phyloP scores from a whole-genome alignment of 2,113 vertebrate genomes.

The Ptilonorhynchus violaceus region DNA sequence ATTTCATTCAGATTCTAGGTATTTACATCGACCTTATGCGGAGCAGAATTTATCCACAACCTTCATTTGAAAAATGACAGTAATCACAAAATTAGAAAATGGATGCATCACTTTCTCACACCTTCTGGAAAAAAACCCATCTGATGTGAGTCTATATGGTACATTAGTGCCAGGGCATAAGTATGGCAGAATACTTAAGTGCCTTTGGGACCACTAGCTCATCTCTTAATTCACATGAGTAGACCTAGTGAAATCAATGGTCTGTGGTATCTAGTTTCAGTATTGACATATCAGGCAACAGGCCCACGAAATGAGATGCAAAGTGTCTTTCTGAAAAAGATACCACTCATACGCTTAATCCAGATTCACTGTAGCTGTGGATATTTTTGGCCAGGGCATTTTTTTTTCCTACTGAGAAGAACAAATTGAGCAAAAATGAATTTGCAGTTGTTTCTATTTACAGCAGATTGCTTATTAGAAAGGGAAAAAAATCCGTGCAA shows the following conservation, averaged over 20 bases:
- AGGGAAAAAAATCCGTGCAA: not conserved
- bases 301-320: not conserved
- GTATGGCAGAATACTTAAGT: slow-evolving; percentile 23
- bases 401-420: not conserved
- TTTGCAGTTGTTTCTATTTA: slow-evolving; percentile 41
- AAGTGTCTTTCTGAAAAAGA: slow-evolving; percentile 17
- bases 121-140: not conserved
- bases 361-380: not conserved
- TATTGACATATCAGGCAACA: not conserved
- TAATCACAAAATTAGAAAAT: not conserved
- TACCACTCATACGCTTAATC: not conserved
- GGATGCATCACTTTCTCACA: not conserved
- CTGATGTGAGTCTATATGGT: not conserved
- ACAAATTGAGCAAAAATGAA: slow-evolving; percentile 16
- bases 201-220: slow-evolving; percentile 39
- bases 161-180: slow-evolving; percentile 20
- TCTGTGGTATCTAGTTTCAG: slow-evolving; percentile 38
- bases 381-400: not conserved
- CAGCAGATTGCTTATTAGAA: not conserved
- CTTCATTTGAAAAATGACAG: not conserved
- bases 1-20: not conserved
- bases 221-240: slow-evolving; percentile 47
- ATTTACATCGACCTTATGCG: not conserved
- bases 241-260: slow-evolving; percentile 37
- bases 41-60: not conserved